These are phyloP conservation scores for Eurytoma adleriae DNA, from an alignment of 2,888 invertebrate species.

Conservation along the genomic window DNA sequence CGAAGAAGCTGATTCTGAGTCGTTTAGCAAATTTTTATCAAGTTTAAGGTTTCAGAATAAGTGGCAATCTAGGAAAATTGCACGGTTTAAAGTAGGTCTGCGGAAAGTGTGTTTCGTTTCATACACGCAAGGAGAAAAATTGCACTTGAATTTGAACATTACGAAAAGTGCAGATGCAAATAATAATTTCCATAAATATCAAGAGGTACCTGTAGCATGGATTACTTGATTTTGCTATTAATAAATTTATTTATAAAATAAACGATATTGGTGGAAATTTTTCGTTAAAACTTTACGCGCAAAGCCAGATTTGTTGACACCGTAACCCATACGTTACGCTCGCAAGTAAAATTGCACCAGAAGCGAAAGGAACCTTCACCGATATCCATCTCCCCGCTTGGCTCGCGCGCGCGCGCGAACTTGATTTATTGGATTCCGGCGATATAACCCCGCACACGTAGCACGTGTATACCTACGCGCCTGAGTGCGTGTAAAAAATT, in stretches of 20 bases:
- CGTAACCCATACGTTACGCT: not conserved
- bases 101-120: not conserved
- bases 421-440: constrained; percentile 68
- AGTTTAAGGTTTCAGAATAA: not conserved
- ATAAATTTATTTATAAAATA: too few species aligned
- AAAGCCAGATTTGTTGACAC: too few species aligned
- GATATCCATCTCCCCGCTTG: constrained; percentile 67
- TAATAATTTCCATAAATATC: not conserved
- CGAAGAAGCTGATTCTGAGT: constrained; percentile 29
- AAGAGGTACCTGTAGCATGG: too few species aligned
- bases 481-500: constrained; percentile 59
- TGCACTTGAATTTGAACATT: too few species aligned
- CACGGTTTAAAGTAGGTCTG: constrained; percentile 1
- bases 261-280: too few species aligned
- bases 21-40: not conserved
- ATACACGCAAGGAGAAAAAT: not conserved
- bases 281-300: too few species aligned
- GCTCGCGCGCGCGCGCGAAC: constrained; percentile 62
- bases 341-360: constrained; percentile 31
- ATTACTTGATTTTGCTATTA: too few species aligned
- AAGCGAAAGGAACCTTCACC: constrained; percentile 46
- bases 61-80: constrained; percentile 21
- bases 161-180: too few species aligned
- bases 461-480: constrained; percentile 17
- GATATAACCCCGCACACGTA: constrained; percentile 61